Percentiles rank a stretch among this genome's conserved stretches.
Conservation (phyloP, 2,888 invertebrate genomes). For the Acheta domesticus region DNA sequence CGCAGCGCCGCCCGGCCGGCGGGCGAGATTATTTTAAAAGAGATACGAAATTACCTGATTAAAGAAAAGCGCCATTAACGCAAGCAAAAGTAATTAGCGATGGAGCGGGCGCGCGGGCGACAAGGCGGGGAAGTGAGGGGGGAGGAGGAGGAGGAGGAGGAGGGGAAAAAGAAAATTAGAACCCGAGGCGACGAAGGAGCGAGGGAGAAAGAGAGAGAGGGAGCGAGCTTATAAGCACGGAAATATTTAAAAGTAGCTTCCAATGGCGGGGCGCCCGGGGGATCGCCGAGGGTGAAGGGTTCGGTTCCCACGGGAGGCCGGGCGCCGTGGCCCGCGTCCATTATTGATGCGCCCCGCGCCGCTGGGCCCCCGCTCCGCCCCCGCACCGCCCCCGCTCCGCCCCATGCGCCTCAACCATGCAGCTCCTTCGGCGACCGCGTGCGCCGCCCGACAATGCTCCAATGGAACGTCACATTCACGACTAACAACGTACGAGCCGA, state of each 20-base stretch:
- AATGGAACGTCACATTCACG: no score
- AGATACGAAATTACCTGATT: constrained; percentile 52
- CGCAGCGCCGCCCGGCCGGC: constrained; percentile 39
- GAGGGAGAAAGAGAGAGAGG: neutral
- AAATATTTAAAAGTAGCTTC: neutral
- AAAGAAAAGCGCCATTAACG: constrained; percentile 52
- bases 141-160: neutral
- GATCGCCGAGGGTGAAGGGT: neutral
- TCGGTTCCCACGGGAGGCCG: neutral
- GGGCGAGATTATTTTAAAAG: constrained; percentile 51
- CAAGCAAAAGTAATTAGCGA: constrained; percentile 51
- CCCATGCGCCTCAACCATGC: no score
- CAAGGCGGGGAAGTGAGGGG: neutral
- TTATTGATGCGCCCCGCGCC: no score
- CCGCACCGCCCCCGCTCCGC: no score
- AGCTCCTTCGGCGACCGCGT: no score
- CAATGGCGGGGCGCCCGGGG: neutral
- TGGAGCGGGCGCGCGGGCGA: constrained; percentile 40
- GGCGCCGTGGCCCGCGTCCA: neutral
- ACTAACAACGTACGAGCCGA: no score
- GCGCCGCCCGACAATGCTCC: no score
- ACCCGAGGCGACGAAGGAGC: neutral
- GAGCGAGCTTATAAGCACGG: constrained; percentile 12
- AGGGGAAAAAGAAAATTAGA: neutral
- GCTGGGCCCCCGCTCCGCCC: no score